Evolutionary conservation across 2,797 vertebrate species (phyloP), one percentile per base, ranked within the genome.

Genomic region (Pangasius mekongensis): DNA sequence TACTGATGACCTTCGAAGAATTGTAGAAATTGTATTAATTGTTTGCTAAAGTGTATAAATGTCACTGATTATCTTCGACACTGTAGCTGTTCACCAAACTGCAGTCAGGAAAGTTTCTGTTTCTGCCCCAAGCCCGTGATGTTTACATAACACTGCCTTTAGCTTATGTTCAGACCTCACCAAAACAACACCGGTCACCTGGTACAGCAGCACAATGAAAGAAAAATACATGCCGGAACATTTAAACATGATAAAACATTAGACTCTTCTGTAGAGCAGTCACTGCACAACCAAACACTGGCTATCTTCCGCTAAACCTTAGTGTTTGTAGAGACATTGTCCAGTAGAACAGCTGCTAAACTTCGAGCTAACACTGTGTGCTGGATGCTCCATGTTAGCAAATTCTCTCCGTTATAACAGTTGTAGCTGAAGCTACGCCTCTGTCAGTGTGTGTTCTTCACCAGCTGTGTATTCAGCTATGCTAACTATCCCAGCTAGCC

Each of bases 41-140:
- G 5, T 43, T 7, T 43, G 39, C 27, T n/a, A 47, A 30, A 49
- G 1, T 3, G 62, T 22, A 27, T 9, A 27, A 43, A 47, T 27
- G 5, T 27, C 20, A 14, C 10, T 20, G 60, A 30, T n/a, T 6
- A 3, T 64, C 2, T 39, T 62, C 2, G 18, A 33, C 49, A 9
- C 49, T 30, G 27, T 6, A 52, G n/a, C 56, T 39, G 22, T 58
- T 6, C 22, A 60, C 0, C 5, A 81, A 77, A 30, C 4, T 9
- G 7, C n/a, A 60, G 30, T 36, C 56, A 16, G 22, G 49, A 30
- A 84, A 84, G 82, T 67, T 69, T 67, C 27, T 22, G 62, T 69
- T 52, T 84, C 64, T 84, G 20, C 30, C 64, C 83, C 47, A 27
- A 84, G 36, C 64, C 47, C 64, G 83, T 84, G 64, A 84, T 84